Evolutionary conservation across 2,888 invertebrate genomes (phyloP).

Genomic region (Pseudoips prasinana): DNA sequence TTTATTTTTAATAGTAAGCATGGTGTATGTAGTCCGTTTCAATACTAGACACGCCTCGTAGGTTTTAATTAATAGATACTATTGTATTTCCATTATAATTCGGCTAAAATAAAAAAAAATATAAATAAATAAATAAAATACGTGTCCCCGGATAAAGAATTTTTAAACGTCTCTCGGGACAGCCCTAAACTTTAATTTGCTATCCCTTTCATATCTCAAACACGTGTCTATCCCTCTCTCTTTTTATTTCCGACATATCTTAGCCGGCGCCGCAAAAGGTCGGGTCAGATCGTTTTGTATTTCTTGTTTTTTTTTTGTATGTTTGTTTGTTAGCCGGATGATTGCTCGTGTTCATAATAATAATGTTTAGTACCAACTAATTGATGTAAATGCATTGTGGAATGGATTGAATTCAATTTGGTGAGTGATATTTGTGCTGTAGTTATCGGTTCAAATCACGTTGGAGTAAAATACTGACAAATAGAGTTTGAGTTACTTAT

Average conservation of each 20-base stretch:
- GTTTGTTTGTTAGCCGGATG: constrained; percentile 62
- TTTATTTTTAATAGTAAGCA: too few relatives aligned
- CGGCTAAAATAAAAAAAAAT: too few relatives aligned
- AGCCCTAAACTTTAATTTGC: constrained; percentile 19
- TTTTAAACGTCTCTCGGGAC: too few relatives aligned
- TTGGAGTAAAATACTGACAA: too few relatives aligned
- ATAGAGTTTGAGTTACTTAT: too few relatives aligned
- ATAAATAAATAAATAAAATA: too few relatives aligned
- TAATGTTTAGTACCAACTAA: constrained; percentile 73
- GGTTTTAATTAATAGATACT: too few relatives aligned
- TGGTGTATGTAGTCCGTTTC: too few relatives aligned
- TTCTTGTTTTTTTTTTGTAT: constrained; percentile 20
- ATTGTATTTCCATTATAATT: too few relatives aligned
- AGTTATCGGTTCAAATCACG: too few relatives aligned
- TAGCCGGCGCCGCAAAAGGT: constrained; percentile 70
- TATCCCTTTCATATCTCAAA: constrained; percentile 30
- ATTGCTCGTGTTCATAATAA: constrained; percentile 71
- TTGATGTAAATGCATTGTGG: constrained; percentile 78
- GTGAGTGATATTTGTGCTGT: background rate
- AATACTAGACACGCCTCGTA: too few relatives aligned
- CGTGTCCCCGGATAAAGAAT: too few relatives aligned
- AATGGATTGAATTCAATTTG: constrained; percentile 40
- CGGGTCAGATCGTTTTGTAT: constrained; percentile 74
- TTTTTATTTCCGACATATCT: constrained; percentile 34
- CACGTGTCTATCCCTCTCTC: constrained; percentile 28